Evolutionary conservation across 2,797 vertebrate species (phyloP).

Genomic region (Agapornis canus): DNA sequence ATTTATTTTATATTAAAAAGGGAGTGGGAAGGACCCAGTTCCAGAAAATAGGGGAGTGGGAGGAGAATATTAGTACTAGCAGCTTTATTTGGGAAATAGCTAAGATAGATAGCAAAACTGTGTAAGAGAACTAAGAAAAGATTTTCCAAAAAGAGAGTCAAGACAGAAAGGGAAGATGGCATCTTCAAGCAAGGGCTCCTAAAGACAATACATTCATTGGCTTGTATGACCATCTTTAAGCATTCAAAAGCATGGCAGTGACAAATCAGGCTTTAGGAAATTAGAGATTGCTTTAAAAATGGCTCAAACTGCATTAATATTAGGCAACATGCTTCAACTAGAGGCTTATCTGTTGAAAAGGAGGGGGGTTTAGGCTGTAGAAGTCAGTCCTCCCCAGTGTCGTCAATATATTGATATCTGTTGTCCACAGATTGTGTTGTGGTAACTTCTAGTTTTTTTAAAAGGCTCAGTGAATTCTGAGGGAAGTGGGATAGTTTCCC

Average conservation of each 20-base stretch:
- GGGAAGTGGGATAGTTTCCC: neutral
- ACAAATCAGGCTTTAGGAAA: neutral
- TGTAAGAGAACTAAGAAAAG: neutral
- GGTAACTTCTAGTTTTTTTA: neutral
- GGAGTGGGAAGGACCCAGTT: neutral
- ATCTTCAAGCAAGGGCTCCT: neutral
- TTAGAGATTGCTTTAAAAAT: neutral
- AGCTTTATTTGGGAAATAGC: neutral
- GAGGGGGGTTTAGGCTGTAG: fast-evolving
- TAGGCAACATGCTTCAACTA: neutral
- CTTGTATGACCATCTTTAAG: neutral
- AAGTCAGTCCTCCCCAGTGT: neutral
- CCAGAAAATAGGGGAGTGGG: neutral
- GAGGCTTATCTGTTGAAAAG: neutral
- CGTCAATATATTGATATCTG: neutral
- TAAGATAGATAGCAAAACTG: neutral
- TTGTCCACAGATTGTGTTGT: neutral
- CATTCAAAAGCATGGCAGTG: neutral
- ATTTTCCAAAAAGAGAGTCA: neutral
- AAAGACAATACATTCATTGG: neutral
- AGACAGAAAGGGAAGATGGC: neutral
- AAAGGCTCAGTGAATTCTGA: neutral
- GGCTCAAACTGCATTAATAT: neutral
- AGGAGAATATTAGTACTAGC: neutral
- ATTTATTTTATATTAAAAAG: neutral